These are phyloP conservation scores for Eupelmus urozonus DNA, from an alignment of 2,888 invertebrate species.

Conservation along the genomic window DNA sequence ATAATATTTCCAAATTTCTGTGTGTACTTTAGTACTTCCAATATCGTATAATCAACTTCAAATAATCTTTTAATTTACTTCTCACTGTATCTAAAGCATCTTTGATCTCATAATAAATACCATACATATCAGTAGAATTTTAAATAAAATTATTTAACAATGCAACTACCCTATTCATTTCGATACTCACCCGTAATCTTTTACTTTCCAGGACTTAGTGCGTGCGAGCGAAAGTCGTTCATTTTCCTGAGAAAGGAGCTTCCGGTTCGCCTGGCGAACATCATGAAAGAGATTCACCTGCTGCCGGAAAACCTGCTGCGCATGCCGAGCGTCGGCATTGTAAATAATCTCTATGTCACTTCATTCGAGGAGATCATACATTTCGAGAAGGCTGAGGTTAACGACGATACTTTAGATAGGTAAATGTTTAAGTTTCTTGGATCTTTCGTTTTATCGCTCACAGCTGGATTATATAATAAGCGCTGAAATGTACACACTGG, in stretches of 20 bases:
- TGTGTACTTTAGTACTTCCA: too few species aligned
- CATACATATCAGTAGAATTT: too few species aligned
- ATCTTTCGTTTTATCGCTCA: background rate
- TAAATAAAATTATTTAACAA: too few species aligned
- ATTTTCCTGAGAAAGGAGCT: slow-evolving; percentile 97
- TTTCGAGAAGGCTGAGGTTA: slow-evolving; percentile 91
- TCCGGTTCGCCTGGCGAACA: slow-evolving; percentile 98
- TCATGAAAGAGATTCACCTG: slow-evolving; percentile 99
- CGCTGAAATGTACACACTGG: too few species aligned
- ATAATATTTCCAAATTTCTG: too few species aligned
- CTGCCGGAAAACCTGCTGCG: slow-evolving; percentile 94
- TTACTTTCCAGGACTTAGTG: slow-evolving; percentile 90
- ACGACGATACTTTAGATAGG: slow-evolving; percentile 83
- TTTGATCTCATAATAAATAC: too few species aligned
- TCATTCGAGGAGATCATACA: slow-evolving; percentile 97
- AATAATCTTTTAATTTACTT: too few species aligned
- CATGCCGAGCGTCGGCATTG: slow-evolving; percentile 95
- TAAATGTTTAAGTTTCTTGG: slow-evolving; percentile 68
- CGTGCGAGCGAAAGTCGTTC: slow-evolving; percentile 94
- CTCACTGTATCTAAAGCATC: too few species aligned
- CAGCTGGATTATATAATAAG: background rate
- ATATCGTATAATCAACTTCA: too few species aligned
- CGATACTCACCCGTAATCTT: too few species aligned
- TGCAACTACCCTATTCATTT: too few species aligned
- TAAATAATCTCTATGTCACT: slow-evolving; percentile 95